A percentile compares a stretch with the other conserved stretches of the same genome.
These are phyloP conservation scores for Drosophila obscura DNA, from an alignment of 1,140 invertebrate species.

Conservation along the genomic window DNA sequence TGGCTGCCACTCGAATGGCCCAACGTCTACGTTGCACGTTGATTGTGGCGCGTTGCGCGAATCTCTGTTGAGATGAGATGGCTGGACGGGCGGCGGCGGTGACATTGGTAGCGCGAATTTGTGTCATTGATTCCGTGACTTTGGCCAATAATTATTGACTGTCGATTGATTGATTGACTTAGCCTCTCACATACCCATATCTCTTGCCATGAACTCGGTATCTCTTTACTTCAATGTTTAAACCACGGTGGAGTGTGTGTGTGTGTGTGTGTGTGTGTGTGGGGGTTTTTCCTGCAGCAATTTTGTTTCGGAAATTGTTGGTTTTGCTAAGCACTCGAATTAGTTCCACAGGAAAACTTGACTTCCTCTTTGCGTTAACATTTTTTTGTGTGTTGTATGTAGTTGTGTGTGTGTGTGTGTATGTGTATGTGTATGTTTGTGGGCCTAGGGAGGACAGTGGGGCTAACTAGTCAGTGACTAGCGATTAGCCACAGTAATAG, in stretches of 20 bases:
- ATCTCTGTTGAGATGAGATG: conserved; percentile 4
- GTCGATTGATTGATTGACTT: conserved; percentile 6
- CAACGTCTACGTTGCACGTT: conserved; percentile 20
- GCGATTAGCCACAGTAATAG: conserved; percentile 39
- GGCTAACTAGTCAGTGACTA: conserved; percentile 18
- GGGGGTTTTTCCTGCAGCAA: conserved; percentile 72
- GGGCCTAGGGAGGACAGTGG: conserved; percentile 4
- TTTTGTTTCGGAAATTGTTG: conserved; percentile 68
- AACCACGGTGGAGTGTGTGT: conserved; percentile 30
- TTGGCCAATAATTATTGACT: conserved; percentile 23
- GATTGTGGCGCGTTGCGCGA: conserved; percentile 60
- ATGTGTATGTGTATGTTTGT: conserved; percentile 2
- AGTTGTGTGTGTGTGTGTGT: no score
- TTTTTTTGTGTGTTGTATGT: not conserved
- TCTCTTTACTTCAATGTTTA: not conserved
- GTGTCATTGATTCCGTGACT: conserved; percentile 36
- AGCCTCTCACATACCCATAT: not conserved
- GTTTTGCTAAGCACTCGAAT: conserved; percentile 66
- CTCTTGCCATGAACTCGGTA: conserved; percentile 5
- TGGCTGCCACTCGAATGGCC: conserved; percentile 47
- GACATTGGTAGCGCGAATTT: conserved; percentile 45
- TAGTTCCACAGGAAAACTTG: conserved; percentile 40
- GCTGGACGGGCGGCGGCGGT: conserved; percentile 5
- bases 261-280: not conserved
- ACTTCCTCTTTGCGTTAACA: conserved; percentile 42